Percentiles rank a stretch among this genome's conserved stretches.
These are phyloP conservation scores for Anastrepha obliqua DNA, from an alignment of 1,140 invertebrate genomes.

Conservation along the genomic window DNA sequence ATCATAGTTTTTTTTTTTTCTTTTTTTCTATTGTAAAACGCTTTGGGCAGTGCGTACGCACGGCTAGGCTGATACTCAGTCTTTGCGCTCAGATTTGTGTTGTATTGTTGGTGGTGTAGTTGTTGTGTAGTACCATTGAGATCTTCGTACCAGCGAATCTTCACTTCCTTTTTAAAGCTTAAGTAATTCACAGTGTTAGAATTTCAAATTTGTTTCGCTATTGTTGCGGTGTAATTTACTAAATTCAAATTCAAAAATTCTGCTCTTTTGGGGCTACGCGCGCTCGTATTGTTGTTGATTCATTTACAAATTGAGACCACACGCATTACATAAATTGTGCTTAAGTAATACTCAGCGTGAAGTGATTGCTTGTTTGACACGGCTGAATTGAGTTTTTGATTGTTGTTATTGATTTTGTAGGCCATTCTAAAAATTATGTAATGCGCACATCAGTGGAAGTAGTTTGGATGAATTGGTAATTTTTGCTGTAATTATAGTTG, in stretches of 20 bases:
- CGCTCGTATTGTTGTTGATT: not conserved
- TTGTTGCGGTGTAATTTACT: not conserved
- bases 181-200: not conserved
- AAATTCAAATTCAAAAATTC: too few relatives aligned
- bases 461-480: not conserved
- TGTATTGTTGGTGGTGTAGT: not conserved
- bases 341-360: not conserved
- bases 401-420: not conserved
- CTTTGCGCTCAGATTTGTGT: not conserved
- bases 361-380: not conserved
- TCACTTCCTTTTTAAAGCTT: constrained; percentile 13
- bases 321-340: constrained; percentile 4
- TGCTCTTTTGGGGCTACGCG: not conserved
- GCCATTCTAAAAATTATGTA: not conserved
- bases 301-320: constrained; percentile 39
- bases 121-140: not conserved
- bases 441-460: not conserved
- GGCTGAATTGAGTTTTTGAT: constrained; percentile 3
- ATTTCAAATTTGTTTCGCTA: constrained; percentile 47
- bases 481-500: not conserved
- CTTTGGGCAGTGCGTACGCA: not conserved
- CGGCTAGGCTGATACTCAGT: not conserved
- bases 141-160: not conserved
- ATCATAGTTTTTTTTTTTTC: not conserved
- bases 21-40: not conserved